Evolutionary conservation across 2,797 vertebrate species (phyloP), one percentile per base, ranked within the genome.

Genomic region (Diplodus sargus): DNA sequence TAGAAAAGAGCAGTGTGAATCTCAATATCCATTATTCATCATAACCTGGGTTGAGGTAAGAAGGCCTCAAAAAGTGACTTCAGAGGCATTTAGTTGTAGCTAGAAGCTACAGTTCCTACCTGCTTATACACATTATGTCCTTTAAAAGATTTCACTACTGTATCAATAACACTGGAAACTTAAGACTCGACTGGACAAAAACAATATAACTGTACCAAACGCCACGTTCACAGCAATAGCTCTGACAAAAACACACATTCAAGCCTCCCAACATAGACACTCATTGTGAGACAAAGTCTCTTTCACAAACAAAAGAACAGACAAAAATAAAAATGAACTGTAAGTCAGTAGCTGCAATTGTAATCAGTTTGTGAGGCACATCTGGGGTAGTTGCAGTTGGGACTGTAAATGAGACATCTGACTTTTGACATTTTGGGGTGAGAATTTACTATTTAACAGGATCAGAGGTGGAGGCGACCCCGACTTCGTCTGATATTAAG

Each of bases 381-480:
- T 77, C 54, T 62, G 71, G 30, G 47, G 42, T 48, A 74, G 58
- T 62, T 49, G 75, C 16, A 58, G 49, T 20, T 30, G 74, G 57
- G 63, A 53, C 23, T 14, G 43, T 39, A 22, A 67, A 39, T 39
- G 48, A 30, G 30, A 58, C 10, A 11, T 64, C 42, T 22, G 34
- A 45, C 22, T 13, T 45, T 72, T 51, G 14, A 61, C 1, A 43
- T 12, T 64, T 49, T 6, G 16, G 5, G 22, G 34, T 70, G 45
- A 39, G 28, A 62, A 16, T 53, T 18, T 20, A 2, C 28, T 16
- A 1, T 51, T 63, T n/a, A n/a, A 39, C 34, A 57, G 20, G 71
- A 45, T 93, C 82, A 93, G 42, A 91, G 49, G 60, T 92, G 88
- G 28, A 86, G 86, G 34, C 85, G 89, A 11, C 93, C 94, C 49